Base-by-base conservation (phyloP, 2,888 invertebrate genomes). In the Synergus gifuensis region DNA sequence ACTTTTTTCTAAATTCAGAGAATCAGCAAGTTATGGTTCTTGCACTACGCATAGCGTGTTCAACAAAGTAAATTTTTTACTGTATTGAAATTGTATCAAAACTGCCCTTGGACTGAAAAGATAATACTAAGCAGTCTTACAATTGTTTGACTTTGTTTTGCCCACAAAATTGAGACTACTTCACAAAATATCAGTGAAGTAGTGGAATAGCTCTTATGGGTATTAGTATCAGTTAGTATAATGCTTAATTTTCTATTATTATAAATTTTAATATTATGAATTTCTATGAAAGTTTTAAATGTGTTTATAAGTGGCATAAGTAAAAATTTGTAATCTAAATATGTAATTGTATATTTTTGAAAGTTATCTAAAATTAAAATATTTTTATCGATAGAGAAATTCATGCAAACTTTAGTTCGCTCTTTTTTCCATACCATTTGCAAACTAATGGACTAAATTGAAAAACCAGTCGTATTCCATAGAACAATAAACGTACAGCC, bases 121-220 rank as follows among this genome's bases (percentile, higher is more conserved):
- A 83, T 78, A n/a, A 46, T 58, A 22, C 66, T 76, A 78, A 81
- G 76, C 83, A 87, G 85, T 84, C 89, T 87, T 90, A 90, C 88
- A 88, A 82, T 86, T 84, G 88, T 86, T 88, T 83, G 85, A 83
- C 79, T 82, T 89, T 82, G 78, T 82, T 86, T 83, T 88, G 49
- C 87, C 89, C 90, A 89, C 85, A 81, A 80, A 78, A 54, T 76
- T 76, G 58, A 36, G 76, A 49, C 81, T 44, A 62, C 79, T 81
- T 78, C 81, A 81, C 81, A 77, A 76, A 42, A 54, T 73, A 76
- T 36, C 54, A 78, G 83, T 83, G 79, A 86, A 88, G 81, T 80
- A 84, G 86, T 83, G 85, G 86, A 84, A 78, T 76, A 80, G 80
- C 77, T 9, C 78, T 82, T 80, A 80, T 87, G 87, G 88, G 85